Evolutionary conservation across 2,113 vertebrate species (phyloP).

Genomic region (Cheilinus undulatus): DNA sequence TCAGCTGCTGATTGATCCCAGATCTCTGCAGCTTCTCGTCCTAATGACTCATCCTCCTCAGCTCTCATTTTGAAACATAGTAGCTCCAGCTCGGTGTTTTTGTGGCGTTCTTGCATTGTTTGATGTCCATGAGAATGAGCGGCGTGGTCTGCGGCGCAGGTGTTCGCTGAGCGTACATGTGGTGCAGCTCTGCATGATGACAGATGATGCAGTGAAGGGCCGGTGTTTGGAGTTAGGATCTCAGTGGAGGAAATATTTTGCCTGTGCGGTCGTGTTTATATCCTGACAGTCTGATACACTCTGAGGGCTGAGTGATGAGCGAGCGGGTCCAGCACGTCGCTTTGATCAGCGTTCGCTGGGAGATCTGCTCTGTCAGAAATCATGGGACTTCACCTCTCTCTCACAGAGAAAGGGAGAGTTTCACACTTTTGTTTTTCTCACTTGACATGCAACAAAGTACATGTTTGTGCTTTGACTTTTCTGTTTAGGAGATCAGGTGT

Average conservation of each 20-base stretch:
- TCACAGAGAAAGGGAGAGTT: conserved; percentile 9
- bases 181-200: conserved; percentile 16
- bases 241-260: conserved; percentile 41
- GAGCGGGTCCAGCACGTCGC: background rate
- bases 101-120: conserved; percentile 35
- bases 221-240: conserved; percentile 33
- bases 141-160: conserved; percentile 38
- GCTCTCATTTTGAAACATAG: conserved; percentile 40
- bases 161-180: conserved; percentile 30
- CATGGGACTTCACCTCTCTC: background rate
- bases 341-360: conserved; percentile 4
- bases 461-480: background rate
- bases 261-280: conserved; percentile 56
- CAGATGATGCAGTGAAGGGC: conserved; percentile 32
- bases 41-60: conserved; percentile 27
- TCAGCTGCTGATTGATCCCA: conserved; percentile 22
- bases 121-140: conserved; percentile 40
- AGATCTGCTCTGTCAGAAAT: background rate
- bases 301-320: conserved; percentile 17
- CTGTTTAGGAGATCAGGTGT: background rate
- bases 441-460: background rate
- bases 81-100: conserved; percentile 8
- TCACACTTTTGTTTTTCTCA: conserved; percentile 5
- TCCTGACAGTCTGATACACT: conserved; percentile 34
- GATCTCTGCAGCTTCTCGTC: conserved; percentile 20